Evolutionary conservation across 2,113 vertebrate species (phyloP), one percentile per base, ranked within the genome.

Genomic region (Oceanites oceanicus): DNA sequence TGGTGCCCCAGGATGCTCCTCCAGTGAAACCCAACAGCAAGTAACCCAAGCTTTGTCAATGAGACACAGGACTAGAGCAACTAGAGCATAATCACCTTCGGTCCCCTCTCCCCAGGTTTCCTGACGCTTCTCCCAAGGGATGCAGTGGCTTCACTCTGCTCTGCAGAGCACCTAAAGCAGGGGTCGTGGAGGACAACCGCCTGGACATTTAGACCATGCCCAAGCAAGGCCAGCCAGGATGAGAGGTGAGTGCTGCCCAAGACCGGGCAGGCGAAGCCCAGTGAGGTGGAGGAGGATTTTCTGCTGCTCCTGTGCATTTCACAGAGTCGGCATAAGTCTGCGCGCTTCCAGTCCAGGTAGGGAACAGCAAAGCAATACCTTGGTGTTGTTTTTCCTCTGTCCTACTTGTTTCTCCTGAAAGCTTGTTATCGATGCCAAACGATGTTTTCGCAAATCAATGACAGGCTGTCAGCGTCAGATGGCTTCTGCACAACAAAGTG

Each of bases 401-500:
- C 86, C 79, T 94, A 80, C 88, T 93, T 94, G 92, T 88, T 86
- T 86, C 95, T 93, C 56, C 86, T 81, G 94, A 92, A 80, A 58
- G 83, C 86, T 91, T 56, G 66, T 93, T 94, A 94, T 97, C 83
- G 73, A 91, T 96, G 94, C 88, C 95, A 95, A 91, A 10, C 26
- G 7, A 42, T 92, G 96, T 95, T 95, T 96, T 89, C 76, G 36
- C 94, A 94, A 91, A 97, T 94, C 96, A 94, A 94, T 95, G 94
- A 94, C 88, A 95, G 96, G 94, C 83, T 96, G 96, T 95, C 91
- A 84, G 94, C 84, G 29, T 95, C 96, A 73, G 94, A 38, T 81
- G 95, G 84, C 91, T 96, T 65, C 95, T 81, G 85, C 88, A 89
- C 92, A 97, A 95, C 89, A 82, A 91, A 91, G 81, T 86, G 71